Base-by-base conservation (phyloP, 2,888 invertebrate genomes). In the Caenorhabditis japonica region DNA sequence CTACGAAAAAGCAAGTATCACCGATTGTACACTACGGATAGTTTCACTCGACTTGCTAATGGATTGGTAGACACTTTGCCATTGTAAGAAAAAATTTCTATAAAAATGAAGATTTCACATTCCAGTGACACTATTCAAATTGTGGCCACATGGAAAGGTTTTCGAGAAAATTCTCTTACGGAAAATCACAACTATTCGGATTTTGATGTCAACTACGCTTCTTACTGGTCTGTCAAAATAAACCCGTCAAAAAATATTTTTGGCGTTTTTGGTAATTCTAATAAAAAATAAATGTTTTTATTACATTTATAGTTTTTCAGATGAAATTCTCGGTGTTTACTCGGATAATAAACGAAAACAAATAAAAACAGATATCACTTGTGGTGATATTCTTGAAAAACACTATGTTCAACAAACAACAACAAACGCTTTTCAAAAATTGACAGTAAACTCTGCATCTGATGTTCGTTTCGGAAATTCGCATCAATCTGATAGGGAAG, bases 121-220 rank as follows among this genome's bases (percentile, higher is more conserved):
- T 72, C 38, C 47, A 72, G 72, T 12, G 34, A 49, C n/a, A 39
- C 39, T 15, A 2, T 72, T 0, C 38, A 55, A 27, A 36, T 72
- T 7, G 46, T 49, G 12, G 66, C 60, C 0, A 44, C 41, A 0
- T 72, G 64, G 64, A 53, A 47, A 10, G 15, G 25, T 38, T 72
- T 72, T 47, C 59, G 59, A 0, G 72, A 72, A 19, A 60, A 66
- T 23, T 52, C 62, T 2, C n/a, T 68, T 13, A 53, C 49, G 0
- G 68, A 73, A 44, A 61, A 66, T 33, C 46, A 62, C 30, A 47
- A 10, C 8, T 55, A 73, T 25, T 43, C 60, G 1, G 72, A 66
- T 33, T 73, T 73, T 19, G 47, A 61, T 13, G 44, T 61, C n/a
- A 61, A 64, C 17, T 38, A 55, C 12, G 34, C 72, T 0, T 21